These are phyloP conservation scores for Vanessa cardui DNA, from an alignment of 2,888 invertebrate species.

Conservation along the genomic window DNA sequence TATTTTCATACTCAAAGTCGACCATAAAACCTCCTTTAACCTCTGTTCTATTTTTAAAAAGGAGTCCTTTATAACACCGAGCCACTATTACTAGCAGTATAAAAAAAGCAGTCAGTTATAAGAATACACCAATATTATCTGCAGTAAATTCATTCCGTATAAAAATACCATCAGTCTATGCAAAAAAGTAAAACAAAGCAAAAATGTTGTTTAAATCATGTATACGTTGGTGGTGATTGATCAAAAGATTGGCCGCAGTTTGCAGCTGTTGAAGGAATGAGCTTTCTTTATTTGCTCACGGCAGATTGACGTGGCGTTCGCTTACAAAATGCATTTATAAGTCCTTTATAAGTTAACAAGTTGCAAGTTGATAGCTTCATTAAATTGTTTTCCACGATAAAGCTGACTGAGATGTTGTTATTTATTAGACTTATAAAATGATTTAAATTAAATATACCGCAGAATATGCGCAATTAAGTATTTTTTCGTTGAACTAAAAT, in stretches of 20 bases:
- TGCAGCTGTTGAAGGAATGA: constrained; percentile 53
- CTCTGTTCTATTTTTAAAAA: too few relatives aligned
- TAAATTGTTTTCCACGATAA: constrained; percentile 51
- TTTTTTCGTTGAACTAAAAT: too few relatives aligned
- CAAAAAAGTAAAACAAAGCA: constrained; percentile 18
- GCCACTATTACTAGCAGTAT: too few relatives aligned
- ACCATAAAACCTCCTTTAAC: too few relatives aligned
- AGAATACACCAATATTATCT: neutral
- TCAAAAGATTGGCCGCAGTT: constrained; percentile 54
- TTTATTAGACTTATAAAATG: constrained; percentile 21
- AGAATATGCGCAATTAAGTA: too few relatives aligned
- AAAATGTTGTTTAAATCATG: constrained; percentile 29
- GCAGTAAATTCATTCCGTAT: neutral
- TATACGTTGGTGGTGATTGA: constrained; percentile 36
- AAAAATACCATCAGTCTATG: neutral
- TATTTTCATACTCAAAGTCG: too few relatives aligned
- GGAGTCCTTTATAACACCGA: too few relatives aligned
- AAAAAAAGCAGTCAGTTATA: neutral
- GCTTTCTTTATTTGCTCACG: constrained; percentile 64
- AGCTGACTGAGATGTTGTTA: constrained; percentile 24
- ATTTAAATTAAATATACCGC: constrained; percentile 13
- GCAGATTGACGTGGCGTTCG: constrained; percentile 59
- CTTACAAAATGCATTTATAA: constrained; percentile 53
- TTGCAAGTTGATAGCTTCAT: constrained; percentile 64
- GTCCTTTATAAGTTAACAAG: constrained; percentile 51